Evolutionary conservation across 2,113 vertebrate genomes (phyloP), one percentile per base, ranked within the genome.

Genomic region (Ranitomeya variabilis): DNA sequence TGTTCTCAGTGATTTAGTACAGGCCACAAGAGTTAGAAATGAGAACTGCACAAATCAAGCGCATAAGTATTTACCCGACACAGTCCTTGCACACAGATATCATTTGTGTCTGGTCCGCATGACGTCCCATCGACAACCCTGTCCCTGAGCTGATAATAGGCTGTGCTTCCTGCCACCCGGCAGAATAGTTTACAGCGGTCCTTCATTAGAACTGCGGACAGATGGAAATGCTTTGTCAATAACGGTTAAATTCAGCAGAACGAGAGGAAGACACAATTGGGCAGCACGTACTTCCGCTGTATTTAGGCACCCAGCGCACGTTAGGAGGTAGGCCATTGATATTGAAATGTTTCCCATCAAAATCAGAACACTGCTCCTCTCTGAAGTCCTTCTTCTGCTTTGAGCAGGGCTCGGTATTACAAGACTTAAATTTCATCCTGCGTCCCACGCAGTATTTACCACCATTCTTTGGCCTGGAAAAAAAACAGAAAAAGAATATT

Each of bases 141-240:
- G 92, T 99, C 98, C 94, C 97, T 97, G 94, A 99, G 98, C 91
- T 99, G 98, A 92, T 99, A 99, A 91, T 99, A 99, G 15, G 97
- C 97, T 0, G 98, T 99, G 93, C 94, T 99, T 84, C 97, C 97
- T 0, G 97, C 96, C 89, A 98, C 98, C 73, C 97, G 95, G 94
- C 98, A 99, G 95, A 99, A 99, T 83, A 99, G 90, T 94, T 99
- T 99, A 93, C 98, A 99, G 26, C 98, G 95, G 91, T 99, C 98
- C 94, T 99, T 99, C 97, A 98, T 97, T 88, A 99, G 92, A 94
- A 99, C 98, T 99, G 90, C 54, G 88, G 31, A 92, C 87, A 90
- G 2, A 90, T 90, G 90, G 79, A 18, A 18, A 0, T 4, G 2
- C 18, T 87, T 83, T 0, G 0, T 90, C 31, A 86, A 0, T 77